Evolutionary conservation across 2,113 vertebrate genomes (phyloP).

Genomic region (Mobula birostris): DNA sequence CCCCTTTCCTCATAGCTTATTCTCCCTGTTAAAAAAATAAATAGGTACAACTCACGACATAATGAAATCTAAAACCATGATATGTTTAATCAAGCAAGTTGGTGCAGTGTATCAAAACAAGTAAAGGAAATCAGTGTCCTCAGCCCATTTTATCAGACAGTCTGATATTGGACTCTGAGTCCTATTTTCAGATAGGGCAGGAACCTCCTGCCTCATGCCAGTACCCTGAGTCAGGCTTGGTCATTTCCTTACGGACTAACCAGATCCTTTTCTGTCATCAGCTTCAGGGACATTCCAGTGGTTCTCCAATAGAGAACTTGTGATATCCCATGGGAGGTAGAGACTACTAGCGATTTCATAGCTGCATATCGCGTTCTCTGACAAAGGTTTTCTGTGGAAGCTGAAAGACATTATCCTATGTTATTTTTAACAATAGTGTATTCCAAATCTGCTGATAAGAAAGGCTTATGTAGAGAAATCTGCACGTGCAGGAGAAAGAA

Average conservation of each 20-base stretch:
- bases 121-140: conserved; percentile 47
- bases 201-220: conserved; percentile 18
- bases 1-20: neutral
- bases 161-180: conserved; percentile 40
- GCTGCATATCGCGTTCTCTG: neutral
- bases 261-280: conserved; percentile 57
- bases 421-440: neutral
- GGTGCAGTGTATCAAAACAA: conserved; percentile 50
- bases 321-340: conserved; percentile 47
- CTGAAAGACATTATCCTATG: conserved; percentile 16
- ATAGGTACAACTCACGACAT: conserved; percentile 17
- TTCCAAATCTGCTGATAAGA: neutral
- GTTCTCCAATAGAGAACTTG: conserved; percentile 39
- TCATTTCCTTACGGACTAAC: conserved; percentile 45
- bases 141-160: conserved; percentile 39
- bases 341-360: conserved; percentile 17
- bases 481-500: conserved; percentile 7
- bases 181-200: conserved; percentile 41
- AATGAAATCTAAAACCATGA: conserved; percentile 38
- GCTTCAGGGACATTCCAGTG: conserved; percentile 33
- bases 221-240: conserved; percentile 33
- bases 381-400: neutral
- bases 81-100: conserved; percentile 43
- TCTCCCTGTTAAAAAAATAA: conserved; percentile 28
- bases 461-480: neutral